Evolutionary conservation across 2,113 vertebrate species (phyloP), one percentile per base, ranked within the genome.

Genomic region (Stictonetta naevosa): DNA sequence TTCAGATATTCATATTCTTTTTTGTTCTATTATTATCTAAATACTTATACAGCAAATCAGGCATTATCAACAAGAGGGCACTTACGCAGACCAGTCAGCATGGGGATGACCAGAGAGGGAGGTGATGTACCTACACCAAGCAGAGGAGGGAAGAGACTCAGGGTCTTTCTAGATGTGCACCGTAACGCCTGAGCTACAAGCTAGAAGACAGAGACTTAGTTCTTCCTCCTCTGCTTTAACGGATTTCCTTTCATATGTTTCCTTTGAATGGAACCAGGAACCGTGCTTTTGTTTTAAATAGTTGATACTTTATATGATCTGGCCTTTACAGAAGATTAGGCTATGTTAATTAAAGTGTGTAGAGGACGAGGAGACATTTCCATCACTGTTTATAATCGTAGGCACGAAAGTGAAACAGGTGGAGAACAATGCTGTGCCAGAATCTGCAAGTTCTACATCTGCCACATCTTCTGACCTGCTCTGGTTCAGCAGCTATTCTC

Each of bases 401-500:
- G 33, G 23, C 60, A 53, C 11, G 50, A 53, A 58, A 60, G 40
- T n/a, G 55, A 85, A 78, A 63, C 1, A 88, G 46, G 29, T 31
- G 22, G 34, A 90, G 86, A 28, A 38, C 17, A 33, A 77, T 58
- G 68, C 63, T 42, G 22, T 16, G 36, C 44, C 56, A 74, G n/a
- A 87, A 52, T 21, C 1, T 0, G 2, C 7, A 42, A 8, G 3
- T n/a, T 81, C 50, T 62, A 80, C 67, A 62, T 53, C 31, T 1
- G 1, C 38, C 10, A 2, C 46, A 60, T 85, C n/a, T 55, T 34
- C 84, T 97, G 79, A 99, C 99, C 99, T 99, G 99, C 58, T 99
- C 98, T 86, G 99, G 99, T 77, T 99, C 99, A 11, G 93, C 71
- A 90, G 98, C 98, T 66, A 98, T 97, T 95, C 86, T 97, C 90